These are phyloP conservation scores for Hydractinia echinata DNA, from an alignment of 30 jellyfish, hydroid and myxozoan genomes.

Conservation along the genomic window DNA sequence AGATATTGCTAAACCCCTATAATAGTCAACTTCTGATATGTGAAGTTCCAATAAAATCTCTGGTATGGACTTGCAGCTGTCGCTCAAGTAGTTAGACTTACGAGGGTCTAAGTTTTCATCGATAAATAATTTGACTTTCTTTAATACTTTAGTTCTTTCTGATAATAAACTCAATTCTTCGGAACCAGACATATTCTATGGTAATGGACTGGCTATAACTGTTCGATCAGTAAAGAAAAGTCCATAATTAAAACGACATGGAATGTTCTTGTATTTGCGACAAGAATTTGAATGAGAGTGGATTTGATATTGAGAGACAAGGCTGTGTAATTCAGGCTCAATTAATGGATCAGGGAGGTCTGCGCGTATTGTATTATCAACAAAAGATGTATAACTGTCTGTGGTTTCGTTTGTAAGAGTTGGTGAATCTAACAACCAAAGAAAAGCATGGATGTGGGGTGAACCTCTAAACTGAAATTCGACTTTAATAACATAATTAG, in stretches of 20 bases:
- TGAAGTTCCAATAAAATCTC: background rate
- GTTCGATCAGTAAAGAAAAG: constrained; percentile 2
- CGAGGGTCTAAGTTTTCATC: constrained; percentile 5
- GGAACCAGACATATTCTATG: background rate
- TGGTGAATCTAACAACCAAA: background rate
- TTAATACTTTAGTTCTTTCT: background rate
- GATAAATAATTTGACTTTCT: background rate
- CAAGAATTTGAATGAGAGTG: constrained; percentile 31
- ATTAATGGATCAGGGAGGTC: constrained; percentile 6
- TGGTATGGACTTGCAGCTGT: background rate
- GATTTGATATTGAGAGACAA: constrained; percentile 20
- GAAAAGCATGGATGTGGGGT: constrained; percentile 2
- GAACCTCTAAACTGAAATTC: constrained; percentile 27
- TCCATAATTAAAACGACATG: constrained; percentile 20
- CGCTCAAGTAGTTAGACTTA: background rate
- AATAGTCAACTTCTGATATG: background rate
- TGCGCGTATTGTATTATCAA: constrained; percentile 3
- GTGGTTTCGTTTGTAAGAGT: background rate
- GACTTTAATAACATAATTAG: constrained; percentile 7
- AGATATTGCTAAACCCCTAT: background rate
- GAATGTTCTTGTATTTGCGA: constrained; percentile 16
- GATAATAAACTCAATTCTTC: background rate
- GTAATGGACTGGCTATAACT: background rate
- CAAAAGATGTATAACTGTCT: background rate
- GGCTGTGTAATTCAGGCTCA: background rate